Percentiles rank a stretch among this genome's conserved stretches.
phyloP scores from a whole-genome alignment of 2,797 vertebrate genomes.

The Cyclura pinguis region DNA sequence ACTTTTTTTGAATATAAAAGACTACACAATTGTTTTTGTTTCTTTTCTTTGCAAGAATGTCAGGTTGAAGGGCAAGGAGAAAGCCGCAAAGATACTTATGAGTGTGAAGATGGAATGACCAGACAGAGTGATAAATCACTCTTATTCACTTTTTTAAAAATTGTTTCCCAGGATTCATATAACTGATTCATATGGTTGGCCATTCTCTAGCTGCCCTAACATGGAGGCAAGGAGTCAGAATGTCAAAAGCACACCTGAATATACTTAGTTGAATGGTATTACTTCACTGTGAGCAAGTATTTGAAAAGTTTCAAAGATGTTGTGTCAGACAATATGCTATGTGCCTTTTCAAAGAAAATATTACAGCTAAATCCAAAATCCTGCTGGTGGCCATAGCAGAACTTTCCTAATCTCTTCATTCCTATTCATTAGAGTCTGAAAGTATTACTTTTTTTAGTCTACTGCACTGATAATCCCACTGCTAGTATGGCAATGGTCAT shows the following conservation, averaged over 20 bases:
- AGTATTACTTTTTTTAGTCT: neutral
- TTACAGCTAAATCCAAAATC: neutral
- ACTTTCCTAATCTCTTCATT: neutral
- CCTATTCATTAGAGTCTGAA: too few species aligned
- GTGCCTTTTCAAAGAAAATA: neutral
- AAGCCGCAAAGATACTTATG: too few species aligned
- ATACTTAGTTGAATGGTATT: neutral
- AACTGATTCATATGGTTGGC: neutral
- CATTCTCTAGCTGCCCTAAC: neutral
- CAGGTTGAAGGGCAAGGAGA: too few species aligned
- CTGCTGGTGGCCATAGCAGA: neutral
- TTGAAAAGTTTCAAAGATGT: neutral
- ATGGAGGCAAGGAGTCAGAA: neutral
- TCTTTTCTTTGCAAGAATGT: too few species aligned
- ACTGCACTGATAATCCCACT: too few species aligned
- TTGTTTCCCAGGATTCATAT: neutral
- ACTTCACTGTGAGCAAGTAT: neutral
- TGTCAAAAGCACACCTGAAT: neutral
- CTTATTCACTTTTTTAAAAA: too few species aligned
- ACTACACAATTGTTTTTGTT: neutral
- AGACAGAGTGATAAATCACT: too few species aligned
- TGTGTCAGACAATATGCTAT: neutral
- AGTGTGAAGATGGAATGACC: too few species aligned
- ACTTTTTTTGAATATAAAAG: neutral
- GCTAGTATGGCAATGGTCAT: too few species aligned